Evolutionary conservation across 2,888 invertebrate genomes (phyloP), one percentile per base, ranked within the genome.

Genomic region (Drosophila tripunctata): DNA sequence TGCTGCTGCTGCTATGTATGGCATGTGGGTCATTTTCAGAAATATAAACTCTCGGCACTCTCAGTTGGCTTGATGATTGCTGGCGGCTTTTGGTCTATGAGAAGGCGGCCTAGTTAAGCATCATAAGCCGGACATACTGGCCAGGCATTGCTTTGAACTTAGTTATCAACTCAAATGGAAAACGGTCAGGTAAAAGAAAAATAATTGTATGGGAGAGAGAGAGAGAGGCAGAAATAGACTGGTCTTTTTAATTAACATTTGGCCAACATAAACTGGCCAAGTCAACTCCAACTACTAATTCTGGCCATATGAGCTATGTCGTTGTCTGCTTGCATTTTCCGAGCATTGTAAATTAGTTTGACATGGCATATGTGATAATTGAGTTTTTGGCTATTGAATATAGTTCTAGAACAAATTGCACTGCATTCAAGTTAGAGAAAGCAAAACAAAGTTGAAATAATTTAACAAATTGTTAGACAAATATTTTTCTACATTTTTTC

Each of bases 171-270:
- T 60, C 21, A 56, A 62, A 58, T 35, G 51, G 72, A 31, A 52
- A 67, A 63, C 15, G 54, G 52, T 36, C 50, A 40, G 41, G 57
- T 45, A 44, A 38, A 60, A 51, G 41, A 54, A 67, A 67, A 63
- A 67, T 67, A 71, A 69, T 57, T 43, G 62, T 57, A 71, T 67
- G 54, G 14, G 3, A 27, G 8, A 3, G 24, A n/a, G 15, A 12
- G 4, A 12, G 6, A 24, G 8, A 22, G 5, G 10, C 52, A 12
- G 31, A 27, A n/a, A n/a, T n/a, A n/a, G 27, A 27, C 66, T 56
- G 48, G 61, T 41, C 63, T 57, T 83, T 80, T 83, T 77, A 80
- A 80, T 80, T 83, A 80, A 77, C 79, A 83, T 74, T 77, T 79
- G 71, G 51, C 50, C 57, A 63, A 75, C 65, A 56, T 68, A 63